These are phyloP conservation scores for Monochamus saltuarius DNA, from an alignment of 1,140 invertebrate genomes.

Conservation along the genomic window DNA sequence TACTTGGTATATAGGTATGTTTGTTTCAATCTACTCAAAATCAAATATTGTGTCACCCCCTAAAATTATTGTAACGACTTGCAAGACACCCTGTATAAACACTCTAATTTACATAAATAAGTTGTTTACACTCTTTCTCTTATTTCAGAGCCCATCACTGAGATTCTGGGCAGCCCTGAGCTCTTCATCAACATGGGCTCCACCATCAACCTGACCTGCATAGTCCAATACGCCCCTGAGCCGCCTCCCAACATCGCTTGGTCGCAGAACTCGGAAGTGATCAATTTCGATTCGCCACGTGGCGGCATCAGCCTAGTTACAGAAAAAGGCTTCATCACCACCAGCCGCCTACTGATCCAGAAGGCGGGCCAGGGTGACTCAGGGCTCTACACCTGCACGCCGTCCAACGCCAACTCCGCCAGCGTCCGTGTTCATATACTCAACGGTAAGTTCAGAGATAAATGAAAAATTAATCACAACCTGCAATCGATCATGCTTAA, in stretches of 20 bases:
- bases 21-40: too few species aligned
- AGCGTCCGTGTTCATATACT: conserved; percentile 78
- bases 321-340: conserved; percentile 76
- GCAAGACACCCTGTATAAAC: too few species aligned
- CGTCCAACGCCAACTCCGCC: conserved; percentile 75
- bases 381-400: conserved; percentile 74
- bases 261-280: conserved; percentile 77
- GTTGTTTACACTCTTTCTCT: background rate
- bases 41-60: too few species aligned
- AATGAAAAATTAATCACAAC: too few species aligned
- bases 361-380: conserved; percentile 73
- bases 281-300: conserved; percentile 78
- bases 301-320: conserved; percentile 73
- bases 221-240: conserved; percentile 78
- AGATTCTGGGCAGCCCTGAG: conserved; percentile 78
- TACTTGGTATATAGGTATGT: too few species aligned
- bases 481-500: too few species aligned
- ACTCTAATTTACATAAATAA: too few species aligned
- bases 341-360: conserved; percentile 76
- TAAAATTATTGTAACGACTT: too few species aligned
- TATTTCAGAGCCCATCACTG: conserved; percentile 77
- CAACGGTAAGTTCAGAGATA: conserved; percentile 66
- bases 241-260: conserved; percentile 76
- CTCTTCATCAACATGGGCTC: conserved; percentile 83
- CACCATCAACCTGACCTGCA: conserved; percentile 85